Base-by-base conservation (phyloP, 2,888 invertebrate genomes). In the Eristalis pertinax region DNA sequence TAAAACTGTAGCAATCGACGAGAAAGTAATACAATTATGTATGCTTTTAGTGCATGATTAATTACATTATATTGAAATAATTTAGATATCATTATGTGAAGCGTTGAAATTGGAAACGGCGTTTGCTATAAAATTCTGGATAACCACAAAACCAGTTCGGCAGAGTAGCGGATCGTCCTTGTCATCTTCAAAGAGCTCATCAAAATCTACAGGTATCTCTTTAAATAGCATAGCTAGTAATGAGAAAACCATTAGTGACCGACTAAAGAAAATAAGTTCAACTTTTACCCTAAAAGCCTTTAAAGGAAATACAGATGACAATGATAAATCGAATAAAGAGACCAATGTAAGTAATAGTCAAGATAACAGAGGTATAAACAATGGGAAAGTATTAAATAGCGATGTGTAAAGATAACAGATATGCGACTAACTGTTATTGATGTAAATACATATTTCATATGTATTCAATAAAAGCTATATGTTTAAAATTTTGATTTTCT, bases 91-190 rank as follows among this genome's bases (percentile, higher is more conserved):
- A 0, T 94, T 95, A 13, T 93, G 94, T 65, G 96, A 96, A 90
- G 96, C 96, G 0, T 93, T 97, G 60, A 94, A 94, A 91, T 94
- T 95, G 0, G 97, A 97, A 91, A 90, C 96, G 0, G 93, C 94
- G 81, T 97, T 97, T 91, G 96, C 96, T 0, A 90, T 97, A 24
- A 95, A 96, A 91, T 95, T 97, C 90, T 95, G 95, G 94, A 95
- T 95, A 89, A 95, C 95, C 24, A 95, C 96, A 68, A 97, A 97
- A 90, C 96, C 96, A 1, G 96, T 96, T 4, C 91, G 91, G 19
- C 90, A 91, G 7, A 91, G 92, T 70, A 91, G 91, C 8, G 90
- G 81, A 0, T 87, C 90, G 3, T 91, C 91, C 4, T 89, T 90
- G 1, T 90, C 91, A 0, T 90, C 90, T 15, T 91, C 92, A 0